Conservation (phyloP, 2,888 invertebrate genomes). For the Fragum fragum region DNA sequence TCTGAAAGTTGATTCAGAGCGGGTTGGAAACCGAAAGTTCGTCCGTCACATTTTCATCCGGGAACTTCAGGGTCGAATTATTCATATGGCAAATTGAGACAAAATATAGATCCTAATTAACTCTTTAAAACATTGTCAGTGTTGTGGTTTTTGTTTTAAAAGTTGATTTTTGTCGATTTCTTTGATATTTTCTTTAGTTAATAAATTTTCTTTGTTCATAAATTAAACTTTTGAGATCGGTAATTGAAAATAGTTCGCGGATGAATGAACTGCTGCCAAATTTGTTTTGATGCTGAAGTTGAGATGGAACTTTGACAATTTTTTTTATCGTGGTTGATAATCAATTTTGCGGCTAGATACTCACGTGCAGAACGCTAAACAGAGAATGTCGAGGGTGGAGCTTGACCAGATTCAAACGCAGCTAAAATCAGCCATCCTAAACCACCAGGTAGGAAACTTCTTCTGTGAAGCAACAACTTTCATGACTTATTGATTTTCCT, state of each 20-base stretch:
- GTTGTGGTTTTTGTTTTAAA: too few relatives aligned
- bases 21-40: not conserved
- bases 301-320: slow-evolving; percentile 35
- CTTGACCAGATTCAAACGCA: slow-evolving; percentile 82
- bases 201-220: not conserved
- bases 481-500: slow-evolving; percentile 55
- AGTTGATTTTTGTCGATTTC: too few relatives aligned
- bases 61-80: not conserved
- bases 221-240: not conserved
- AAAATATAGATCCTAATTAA: slow-evolving; percentile 40
- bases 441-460: slow-evolving; percentile 83
- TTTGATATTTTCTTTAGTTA: too few relatives aligned
- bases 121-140: too few relatives aligned
- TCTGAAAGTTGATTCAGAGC: too few relatives aligned
- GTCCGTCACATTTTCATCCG: slow-evolving; percentile 42
- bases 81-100: not conserved
- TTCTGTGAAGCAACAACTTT: slow-evolving; percentile 55
- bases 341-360: not conserved
- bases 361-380: not conserved
- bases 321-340: not conserved
- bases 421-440: slow-evolving; percentile 84
- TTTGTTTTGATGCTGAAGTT: slow-evolving; percentile 36
- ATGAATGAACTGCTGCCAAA: slow-evolving; percentile 20
- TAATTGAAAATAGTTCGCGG: slow-evolving; percentile 47
- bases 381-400: slow-evolving; percentile 78